Evolutionary conservation across 2,113 vertebrate genomes (phyloP).

Genomic region (Romanogobio albipinnatus): DNA sequence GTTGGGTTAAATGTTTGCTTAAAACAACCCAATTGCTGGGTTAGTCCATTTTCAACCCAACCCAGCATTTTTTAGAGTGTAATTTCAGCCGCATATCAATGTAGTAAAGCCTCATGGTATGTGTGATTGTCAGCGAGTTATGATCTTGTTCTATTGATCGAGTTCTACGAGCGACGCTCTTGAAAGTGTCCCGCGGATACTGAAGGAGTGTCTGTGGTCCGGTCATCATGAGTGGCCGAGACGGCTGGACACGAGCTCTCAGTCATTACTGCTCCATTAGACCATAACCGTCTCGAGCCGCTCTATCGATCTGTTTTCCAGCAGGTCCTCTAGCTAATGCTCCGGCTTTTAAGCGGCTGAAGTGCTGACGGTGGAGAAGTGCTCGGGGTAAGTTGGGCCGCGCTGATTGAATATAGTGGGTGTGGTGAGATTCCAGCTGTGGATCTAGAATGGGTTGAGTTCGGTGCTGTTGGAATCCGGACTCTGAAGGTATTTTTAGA

Average conservation of each 20-base stretch:
- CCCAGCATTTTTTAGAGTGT: no score
- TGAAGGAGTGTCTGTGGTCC: background rate
- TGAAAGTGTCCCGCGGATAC: background rate
- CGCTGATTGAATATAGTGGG: conserved; percentile 15
- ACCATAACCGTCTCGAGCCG: background rate
- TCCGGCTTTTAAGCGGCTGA: conserved; percentile 36
- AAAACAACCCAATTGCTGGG: no score
- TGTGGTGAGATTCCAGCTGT: background rate
- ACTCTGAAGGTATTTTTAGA: conserved; percentile 40
- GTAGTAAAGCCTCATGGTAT: no score
- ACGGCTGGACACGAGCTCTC: background rate
- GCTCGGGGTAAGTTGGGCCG: background rate
- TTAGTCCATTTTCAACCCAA: no score
- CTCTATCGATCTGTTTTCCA: conserved; percentile 47
- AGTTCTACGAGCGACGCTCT: background rate
- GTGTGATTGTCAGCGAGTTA: background rate
- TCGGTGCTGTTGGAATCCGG: background rate
- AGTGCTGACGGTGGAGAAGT: conserved; percentile 30
- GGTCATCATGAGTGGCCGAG: background rate
- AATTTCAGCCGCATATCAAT: no score
- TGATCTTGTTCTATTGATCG: background rate
- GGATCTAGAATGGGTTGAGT: background rate
- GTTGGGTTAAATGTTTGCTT: no score
- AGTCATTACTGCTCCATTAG: conserved; percentile 27
- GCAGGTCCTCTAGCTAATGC: conserved; percentile 43